Percentiles rank a stretch among this genome's conserved stretches.
phyloP scores from a whole-genome alignment of 2,797 vertebrate species.

The Fratercula arctica region DNA sequence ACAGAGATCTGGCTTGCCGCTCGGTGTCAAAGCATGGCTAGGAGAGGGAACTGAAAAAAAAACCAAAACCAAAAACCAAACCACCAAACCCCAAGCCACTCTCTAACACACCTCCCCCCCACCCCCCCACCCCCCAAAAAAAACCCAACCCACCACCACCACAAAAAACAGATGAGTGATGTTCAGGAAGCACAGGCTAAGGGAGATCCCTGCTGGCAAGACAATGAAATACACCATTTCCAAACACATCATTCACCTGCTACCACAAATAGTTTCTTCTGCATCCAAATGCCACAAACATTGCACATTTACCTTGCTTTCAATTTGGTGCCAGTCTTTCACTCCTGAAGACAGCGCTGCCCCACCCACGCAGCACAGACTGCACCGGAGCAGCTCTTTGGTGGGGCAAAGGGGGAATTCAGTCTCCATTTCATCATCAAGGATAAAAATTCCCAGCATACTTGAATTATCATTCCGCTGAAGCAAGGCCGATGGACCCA shows the following conservation, averaged over 20 bases:
- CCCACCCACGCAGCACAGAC: fast-evolving
- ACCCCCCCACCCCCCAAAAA: too few species aligned
- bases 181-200: background rate
- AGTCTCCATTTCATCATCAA: background rate
- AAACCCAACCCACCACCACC: too few species aligned
- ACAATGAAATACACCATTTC: background rate
- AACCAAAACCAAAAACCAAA: background rate
- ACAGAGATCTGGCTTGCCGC: background rate
- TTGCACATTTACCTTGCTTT: fast-evolving
- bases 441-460: background rate
- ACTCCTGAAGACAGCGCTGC: background rate
- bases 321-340: background rate
- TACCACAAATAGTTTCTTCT: background rate
- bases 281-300: background rate
- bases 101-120: too few species aligned
- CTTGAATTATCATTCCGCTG: background rate
- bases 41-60: background rate
- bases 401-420: background rate
- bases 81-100: background rate
- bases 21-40: background rate
- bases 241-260: background rate
- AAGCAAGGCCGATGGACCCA: background rate
- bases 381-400: background rate
- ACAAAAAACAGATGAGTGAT: fast-evolving
- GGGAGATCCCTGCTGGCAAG: constrained; percentile 41